A percentile compares a stretch with the other conserved stretches of the same genome.
Conservation (phyloP, 2,797 vertebrate genomes). For the Spinus olivaceus region DNA sequence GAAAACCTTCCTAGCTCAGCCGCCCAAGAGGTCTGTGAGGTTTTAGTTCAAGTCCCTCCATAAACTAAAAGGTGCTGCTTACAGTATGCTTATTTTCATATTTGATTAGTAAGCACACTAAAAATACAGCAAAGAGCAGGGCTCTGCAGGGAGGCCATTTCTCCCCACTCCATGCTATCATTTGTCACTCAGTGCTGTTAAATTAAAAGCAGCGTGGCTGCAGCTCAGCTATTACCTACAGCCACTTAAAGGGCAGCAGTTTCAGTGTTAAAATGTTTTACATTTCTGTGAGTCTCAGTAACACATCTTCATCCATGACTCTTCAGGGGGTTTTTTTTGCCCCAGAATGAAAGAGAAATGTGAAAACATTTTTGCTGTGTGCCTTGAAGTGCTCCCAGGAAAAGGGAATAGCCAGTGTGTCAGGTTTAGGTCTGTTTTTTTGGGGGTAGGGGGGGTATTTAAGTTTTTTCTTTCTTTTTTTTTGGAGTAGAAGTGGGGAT, state of each 20-base stretch:
- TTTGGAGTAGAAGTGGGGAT: neutral
- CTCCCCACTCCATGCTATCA: neutral
- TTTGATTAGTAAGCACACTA: conserved; percentile 22
- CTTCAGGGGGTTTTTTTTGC: neutral
- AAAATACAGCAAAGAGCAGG: neutral
- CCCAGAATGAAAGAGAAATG: neutral
- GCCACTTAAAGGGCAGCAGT: neutral
- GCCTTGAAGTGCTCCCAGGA: neutral
- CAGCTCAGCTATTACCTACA: neutral
- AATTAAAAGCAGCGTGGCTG: conserved; percentile 36
- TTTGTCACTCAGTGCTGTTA: conserved; percentile 25
- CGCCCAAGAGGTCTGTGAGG: neutral
- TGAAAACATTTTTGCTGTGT: neutral
- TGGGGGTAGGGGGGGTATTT: neutral
- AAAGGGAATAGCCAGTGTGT: neutral
- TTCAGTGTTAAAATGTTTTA: neutral
- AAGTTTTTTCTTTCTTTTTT: neutral
- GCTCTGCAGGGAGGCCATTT: neutral
- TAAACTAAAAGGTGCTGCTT: conserved; percentile 23
- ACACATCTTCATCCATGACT: neutral
- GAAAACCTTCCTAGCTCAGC: neutral
- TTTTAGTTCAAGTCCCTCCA: neutral
- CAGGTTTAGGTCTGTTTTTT: neutral
- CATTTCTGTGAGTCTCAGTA: neutral
- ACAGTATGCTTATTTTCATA: conserved; percentile 15